Percentiles rank a stretch among this genome's conserved stretches.
Conservation (phyloP, 1,140 invertebrate species). For the Dinoponera quadriceps region DNA sequence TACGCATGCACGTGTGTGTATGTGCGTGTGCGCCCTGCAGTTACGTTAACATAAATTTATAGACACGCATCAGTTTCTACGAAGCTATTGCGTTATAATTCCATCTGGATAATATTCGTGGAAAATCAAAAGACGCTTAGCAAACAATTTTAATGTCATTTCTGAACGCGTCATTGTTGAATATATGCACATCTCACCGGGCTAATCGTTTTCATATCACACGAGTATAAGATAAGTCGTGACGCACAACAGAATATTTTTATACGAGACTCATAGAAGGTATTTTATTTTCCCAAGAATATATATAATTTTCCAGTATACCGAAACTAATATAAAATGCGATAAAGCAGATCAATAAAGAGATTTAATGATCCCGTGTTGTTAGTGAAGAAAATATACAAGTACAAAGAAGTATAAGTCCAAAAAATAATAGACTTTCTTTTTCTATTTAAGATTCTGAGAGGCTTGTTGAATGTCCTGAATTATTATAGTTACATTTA, state of each 20-base stretch:
- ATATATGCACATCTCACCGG: not conserved
- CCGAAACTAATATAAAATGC: no score
- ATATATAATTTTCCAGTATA: no score
- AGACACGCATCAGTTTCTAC: conserved; percentile 6
- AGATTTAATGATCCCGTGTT: no score
- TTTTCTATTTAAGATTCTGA: no score
- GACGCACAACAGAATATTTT: not conserved
- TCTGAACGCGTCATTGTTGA: not conserved
- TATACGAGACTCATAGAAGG: not conserved
- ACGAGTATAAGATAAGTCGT: not conserved
- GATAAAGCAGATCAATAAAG: no score
- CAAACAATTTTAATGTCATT: conserved; percentile 17
- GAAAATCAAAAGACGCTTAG: conserved; percentile 17
- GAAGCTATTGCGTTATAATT: not conserved
- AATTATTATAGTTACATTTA: no score
- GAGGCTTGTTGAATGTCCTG: no score
- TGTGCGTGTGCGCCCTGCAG: not conserved
- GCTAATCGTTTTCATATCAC: not conserved
- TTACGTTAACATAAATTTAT: not conserved
- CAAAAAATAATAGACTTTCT: no score
- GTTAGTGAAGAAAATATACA: no score
- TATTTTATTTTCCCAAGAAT: not conserved
- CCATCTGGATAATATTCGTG: not conserved
- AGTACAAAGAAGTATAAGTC: no score
- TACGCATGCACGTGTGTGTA: no score